Conservation (phyloP, 2,113 vertebrate species). For the Oncorhynchus keta region DNA sequence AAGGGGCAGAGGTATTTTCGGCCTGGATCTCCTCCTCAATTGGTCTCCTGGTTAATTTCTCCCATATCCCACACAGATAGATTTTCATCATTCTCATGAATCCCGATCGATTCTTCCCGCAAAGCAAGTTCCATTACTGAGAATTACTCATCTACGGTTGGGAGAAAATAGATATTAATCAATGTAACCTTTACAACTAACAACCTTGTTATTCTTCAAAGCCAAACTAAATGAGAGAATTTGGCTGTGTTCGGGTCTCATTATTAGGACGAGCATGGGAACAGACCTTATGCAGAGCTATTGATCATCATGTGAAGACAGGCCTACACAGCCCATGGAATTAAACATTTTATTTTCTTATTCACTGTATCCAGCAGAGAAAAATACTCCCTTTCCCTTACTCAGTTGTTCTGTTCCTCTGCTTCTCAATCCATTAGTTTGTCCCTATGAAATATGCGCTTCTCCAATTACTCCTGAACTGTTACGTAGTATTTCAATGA, state of each 20-base stretch:
- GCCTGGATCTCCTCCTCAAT: slow-evolving; percentile 16
- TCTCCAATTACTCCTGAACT: too few relatives aligned
- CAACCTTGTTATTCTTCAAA: slow-evolving; percentile 71
- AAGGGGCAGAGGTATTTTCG: too few relatives aligned
- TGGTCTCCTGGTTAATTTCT: slow-evolving; percentile 39
- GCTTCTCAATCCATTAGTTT: too few relatives aligned
- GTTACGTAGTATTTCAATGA: too few relatives aligned
- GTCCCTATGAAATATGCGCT: too few relatives aligned
- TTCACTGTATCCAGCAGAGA: slow-evolving; percentile 47
- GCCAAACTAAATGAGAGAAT: slow-evolving; percentile 64
- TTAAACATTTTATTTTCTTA: slow-evolving; percentile 51
- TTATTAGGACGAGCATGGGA: slow-evolving; percentile 53
- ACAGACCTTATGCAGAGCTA: slow-evolving; percentile 58
- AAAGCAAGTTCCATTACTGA: slow-evolving; percentile 59
- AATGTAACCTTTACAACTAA: slow-evolving; percentile 70
- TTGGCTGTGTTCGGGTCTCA: slow-evolving; percentile 50
- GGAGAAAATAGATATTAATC: slow-evolving; percentile 62
- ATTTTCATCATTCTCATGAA: slow-evolving; percentile 54
- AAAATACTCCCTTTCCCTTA: slow-evolving; percentile 8
- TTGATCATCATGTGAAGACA: slow-evolving; percentile 65
- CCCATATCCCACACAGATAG: slow-evolving; percentile 31
- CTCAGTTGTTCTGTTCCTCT: background rate
- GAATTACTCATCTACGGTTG: slow-evolving; percentile 62
- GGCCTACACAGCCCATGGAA: slow-evolving; percentile 46
- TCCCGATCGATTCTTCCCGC: slow-evolving; percentile 59